Base-by-base conservation (phyloP, 1,140 invertebrate genomes). In the Brachionus angularis region DNA sequence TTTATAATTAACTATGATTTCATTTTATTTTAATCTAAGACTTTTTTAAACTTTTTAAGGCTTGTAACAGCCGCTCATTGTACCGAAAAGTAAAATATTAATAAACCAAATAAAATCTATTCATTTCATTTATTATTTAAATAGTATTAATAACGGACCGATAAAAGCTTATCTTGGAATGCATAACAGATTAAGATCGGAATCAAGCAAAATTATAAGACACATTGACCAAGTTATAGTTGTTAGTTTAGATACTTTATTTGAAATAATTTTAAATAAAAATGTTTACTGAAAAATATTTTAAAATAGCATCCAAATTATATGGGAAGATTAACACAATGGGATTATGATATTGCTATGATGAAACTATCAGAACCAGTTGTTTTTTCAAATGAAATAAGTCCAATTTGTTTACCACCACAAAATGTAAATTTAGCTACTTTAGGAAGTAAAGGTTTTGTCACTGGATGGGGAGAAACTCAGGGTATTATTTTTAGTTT, bases 281-380 rank as follows among this genome's bases (percentile, higher is more conserved):
- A 3, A 21, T 47, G 5, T 55, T 55, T 34, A 27, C n/a, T n/a
- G n/a, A n/a, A n/a, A n/a, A n/a, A n/a, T n/a, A n/a, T n/a, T n/a
- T n/a, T n/a, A n/a, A n/a, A n/a, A n/a, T n/a, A 58, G 62, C 62
- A 67, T 67, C 62, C 62, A 36, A 67, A 67, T 67, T 67, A 67
- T 47, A 47, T 67, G 42, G 62, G 62, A 31, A 29, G 62, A 67
- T 50, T 67, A 18, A 67, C 62, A 0, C 62, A 67, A 46, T 67
- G 62, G 33, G 88, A 93, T 76, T 92, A 91, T 74, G 73, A 74
- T 31, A 74, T 74, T 46, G 73, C 73, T 16, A 47, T 74, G 69
- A 70, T 74, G 46, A 74, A 72, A 27, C 64, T 74, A 33, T 47
- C 72, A 31, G 33, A 49, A 21, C 72, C 72, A 5, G 62, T 74